Evolutionary conservation across 2,888 invertebrate species (phyloP).

Genomic region (Acrobeloides nanus): DNA sequence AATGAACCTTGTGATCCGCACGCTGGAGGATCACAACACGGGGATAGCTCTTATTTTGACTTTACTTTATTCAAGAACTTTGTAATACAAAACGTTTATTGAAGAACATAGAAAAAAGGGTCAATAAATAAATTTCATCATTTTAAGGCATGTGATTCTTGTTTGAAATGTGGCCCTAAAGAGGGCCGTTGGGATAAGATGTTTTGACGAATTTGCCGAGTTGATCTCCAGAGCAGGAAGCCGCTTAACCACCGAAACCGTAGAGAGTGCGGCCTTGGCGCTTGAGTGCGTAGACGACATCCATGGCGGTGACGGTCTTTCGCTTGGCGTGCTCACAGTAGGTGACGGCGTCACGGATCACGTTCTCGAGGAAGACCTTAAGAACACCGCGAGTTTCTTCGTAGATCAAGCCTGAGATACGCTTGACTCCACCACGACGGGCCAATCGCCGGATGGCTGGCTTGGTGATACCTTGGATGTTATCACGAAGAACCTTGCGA

Average conservation of each 20-base stretch:
- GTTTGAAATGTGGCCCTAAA: too few species aligned
- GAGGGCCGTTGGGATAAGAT: too few species aligned
- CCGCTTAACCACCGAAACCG: constrained; percentile 45
- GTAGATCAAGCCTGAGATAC: constrained; percentile 44
- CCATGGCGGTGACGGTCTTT: constrained; percentile 81
- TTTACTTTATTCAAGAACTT: too few species aligned
- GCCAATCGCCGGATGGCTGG: constrained; percentile 59
- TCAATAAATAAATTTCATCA: too few species aligned
- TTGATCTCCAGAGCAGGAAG: not conserved
- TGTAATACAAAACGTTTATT: too few species aligned
- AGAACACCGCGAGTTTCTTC: constrained; percentile 54
- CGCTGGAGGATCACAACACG: too few species aligned
- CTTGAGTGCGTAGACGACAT: constrained; percentile 66
- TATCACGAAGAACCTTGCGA: constrained; percentile 65
- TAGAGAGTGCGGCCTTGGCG: constrained; percentile 52
- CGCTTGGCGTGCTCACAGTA: constrained; percentile 81
- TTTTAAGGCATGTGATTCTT: too few species aligned
- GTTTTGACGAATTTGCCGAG: too few species aligned
- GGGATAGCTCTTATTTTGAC: too few species aligned
- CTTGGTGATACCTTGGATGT: constrained; percentile 60
- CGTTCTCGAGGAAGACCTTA: constrained; percentile 73
- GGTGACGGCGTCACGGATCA: constrained; percentile 75
- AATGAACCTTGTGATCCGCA: too few species aligned
- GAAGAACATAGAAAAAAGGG: too few species aligned
- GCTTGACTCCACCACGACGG: constrained; percentile 56